These are phyloP conservation scores for Zaprionus vittiger DNA, from an alignment of 1,140 invertebrate species.

Conservation along the genomic window DNA sequence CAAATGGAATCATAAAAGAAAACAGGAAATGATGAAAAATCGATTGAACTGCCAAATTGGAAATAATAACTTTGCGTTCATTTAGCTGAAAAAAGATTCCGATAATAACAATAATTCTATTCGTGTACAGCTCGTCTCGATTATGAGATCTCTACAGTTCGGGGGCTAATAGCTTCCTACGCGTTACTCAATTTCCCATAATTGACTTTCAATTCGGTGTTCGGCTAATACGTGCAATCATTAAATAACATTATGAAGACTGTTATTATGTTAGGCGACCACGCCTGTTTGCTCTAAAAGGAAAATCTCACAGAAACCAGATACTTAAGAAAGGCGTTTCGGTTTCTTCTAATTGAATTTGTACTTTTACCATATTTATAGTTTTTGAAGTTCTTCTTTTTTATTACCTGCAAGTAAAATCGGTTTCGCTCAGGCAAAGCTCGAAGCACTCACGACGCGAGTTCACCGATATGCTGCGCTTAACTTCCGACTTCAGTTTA, in stretches of 20 bases:
- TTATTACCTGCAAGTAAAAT: slow-evolving; percentile 94
- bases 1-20: background rate
- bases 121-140: background rate
- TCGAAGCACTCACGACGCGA: slow-evolving; percentile 94
- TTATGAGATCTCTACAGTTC: background rate
- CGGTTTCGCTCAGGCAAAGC: slow-evolving; percentile 93
- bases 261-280: background rate
- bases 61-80: slow-evolving; percentile 8
- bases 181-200: slow-evolving; percentile 1
- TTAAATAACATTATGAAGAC: slow-evolving; percentile 5
- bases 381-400: slow-evolving; percentile 30
- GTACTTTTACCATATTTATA: background rate
- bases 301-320: background rate
- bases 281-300: slow-evolving; percentile 6
- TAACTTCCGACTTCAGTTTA: slow-evolving; percentile 87
- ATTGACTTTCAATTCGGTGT: slow-evolving; percentile 10
- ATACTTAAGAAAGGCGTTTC: background rate
- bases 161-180: slow-evolving; percentile 7
- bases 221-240: slow-evolving; percentile 10
- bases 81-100: background rate
- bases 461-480: slow-evolving; percentile 89
- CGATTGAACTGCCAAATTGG: slow-evolving; percentile 6
- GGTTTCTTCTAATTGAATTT: slow-evolving; percentile 2
- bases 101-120: slow-evolving; percentile 6
- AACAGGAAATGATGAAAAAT: slow-evolving; percentile 2